These are phyloP conservation scores for Papilio helenus DNA, from an alignment of 1,140 invertebrate species.

Conservation along the genomic window DNA sequence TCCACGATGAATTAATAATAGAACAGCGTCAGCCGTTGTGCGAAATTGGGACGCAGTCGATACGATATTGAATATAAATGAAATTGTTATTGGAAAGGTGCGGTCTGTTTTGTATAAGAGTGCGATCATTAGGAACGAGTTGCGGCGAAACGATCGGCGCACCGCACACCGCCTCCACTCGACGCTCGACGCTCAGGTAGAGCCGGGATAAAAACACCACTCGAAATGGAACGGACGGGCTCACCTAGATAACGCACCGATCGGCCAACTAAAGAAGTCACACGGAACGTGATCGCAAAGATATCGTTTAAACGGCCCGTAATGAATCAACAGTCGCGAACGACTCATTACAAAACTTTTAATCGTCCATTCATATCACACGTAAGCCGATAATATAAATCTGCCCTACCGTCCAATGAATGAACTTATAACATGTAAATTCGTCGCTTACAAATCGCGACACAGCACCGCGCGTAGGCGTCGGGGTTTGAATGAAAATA, in stretches of 20 bases:
- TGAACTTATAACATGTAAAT: slow-evolving; percentile 81
- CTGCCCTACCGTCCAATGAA: slow-evolving; percentile 71
- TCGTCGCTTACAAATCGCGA: slow-evolving; percentile 79
- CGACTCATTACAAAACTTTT: slow-evolving; percentile 52
- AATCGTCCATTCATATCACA: slow-evolving; percentile 72
- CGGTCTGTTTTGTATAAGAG: slow-evolving; percentile 49
- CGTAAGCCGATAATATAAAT: slow-evolving; percentile 73
- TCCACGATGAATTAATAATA: slow-evolving; percentile 47
- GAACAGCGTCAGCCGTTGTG: slow-evolving; percentile 26
- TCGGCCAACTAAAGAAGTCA: slow-evolving; percentile 52
- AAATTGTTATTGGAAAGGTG: slow-evolving; percentile 45
- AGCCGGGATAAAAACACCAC: slow-evolving; percentile 79
- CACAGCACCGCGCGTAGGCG: slow-evolving; percentile 74
- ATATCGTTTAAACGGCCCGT: slow-evolving; percentile 26
- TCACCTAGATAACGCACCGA: slow-evolving; percentile 77
- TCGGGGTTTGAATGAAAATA: slow-evolving; percentile 76
- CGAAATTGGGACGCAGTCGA: slow-evolving; percentile 38
- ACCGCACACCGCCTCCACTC: slow-evolving; percentile 42
- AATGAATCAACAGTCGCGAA: slow-evolving; percentile 58
- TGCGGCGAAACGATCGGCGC: slow-evolving; percentile 48
- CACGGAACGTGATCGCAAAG: slow-evolving; percentile 37
- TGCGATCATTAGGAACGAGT: slow-evolving; percentile 65
- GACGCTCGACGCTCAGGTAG: slow-evolving; percentile 66
- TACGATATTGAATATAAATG: slow-evolving; percentile 30
- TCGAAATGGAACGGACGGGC: slow-evolving; percentile 75